Base-by-base conservation (phyloP, 2,797 vertebrate species). In the Psittacula derbiana region DNA sequence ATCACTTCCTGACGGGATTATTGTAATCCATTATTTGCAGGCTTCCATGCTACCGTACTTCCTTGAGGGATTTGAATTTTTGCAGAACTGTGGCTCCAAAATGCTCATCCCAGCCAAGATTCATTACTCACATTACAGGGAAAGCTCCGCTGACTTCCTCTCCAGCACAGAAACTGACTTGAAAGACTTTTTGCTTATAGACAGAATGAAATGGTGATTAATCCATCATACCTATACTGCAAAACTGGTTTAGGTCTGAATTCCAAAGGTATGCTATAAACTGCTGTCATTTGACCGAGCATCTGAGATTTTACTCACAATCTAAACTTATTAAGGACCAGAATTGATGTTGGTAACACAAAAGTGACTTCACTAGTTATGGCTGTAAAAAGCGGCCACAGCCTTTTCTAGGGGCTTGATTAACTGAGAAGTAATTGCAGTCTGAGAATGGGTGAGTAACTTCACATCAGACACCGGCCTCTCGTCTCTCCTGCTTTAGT, bases 1-100 rank as follows among this genome's bases (percentile, higher is more conserved):
- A 96, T 95, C 95, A 93, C 93, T 97, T 98, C 97, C 97, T 97
- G 96, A 93, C 7, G 69, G 96, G 95, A 97, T 97, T 97, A 94
- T 88, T 86, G 93, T 91, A 96, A 96, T 97, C 96, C 90, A 52
- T 89, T 97, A 95, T 92, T 95, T 79, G 64, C 92, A 96, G 95
- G 88, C 89, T 81, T 96, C 95, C 95, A 94, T 57, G 93, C 93
- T 96, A 95, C 80, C 25, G 30, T 89, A 66, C 91, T 96, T 96
- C 96, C 97, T 97, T 90, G 65, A 53, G 96, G 97, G 97, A 98
- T 95, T 91, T 96, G 90, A 96, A 89, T 89, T 90, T 97, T 72
- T 97, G 91, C 94, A 96, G 96, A 97, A 91, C 76, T 76, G 89
- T 90, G 93, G 60, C 94, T 97, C 93, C 88, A 93, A 95, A 96